A percentile compares a stretch with the other conserved stretches of the same genome.
phyloP scores from a whole-genome alignment of 2,888 invertebrate genomes.

The Calameuta filiformis region DNA sequence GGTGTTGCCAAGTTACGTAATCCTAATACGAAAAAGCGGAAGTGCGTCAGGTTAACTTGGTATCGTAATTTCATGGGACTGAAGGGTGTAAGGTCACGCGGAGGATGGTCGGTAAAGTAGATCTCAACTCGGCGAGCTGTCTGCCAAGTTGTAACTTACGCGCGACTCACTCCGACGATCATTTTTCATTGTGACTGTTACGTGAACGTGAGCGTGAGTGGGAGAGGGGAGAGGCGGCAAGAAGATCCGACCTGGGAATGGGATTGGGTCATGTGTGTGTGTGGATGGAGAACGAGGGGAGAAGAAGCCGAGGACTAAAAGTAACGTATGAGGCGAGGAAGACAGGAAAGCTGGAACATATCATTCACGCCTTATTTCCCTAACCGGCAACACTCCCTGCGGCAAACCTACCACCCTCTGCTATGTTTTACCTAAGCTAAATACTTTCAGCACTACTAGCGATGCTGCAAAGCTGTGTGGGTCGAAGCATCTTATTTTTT shows the following conservation, averaged over 20 bases:
- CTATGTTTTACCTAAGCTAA: no score
- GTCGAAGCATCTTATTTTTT: no score
- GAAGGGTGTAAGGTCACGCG: no score
- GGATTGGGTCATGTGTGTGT: neutral
- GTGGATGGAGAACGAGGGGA: slow-evolving; percentile 17
- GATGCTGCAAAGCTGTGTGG: no score
- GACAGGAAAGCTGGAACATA: slow-evolving; percentile 3
- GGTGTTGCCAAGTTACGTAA: no score
- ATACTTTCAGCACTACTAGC: no score
- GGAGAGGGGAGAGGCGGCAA: neutral
- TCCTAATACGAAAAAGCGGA: no score
- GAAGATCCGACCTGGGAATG: neutral
- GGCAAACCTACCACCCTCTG: neutral
- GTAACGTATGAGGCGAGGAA: neutral
- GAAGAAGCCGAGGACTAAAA: slow-evolving; percentile 39
- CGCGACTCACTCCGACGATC: slow-evolving; percentile 8
- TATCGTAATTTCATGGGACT: no score
- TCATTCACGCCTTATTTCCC: slow-evolving; percentile 21
- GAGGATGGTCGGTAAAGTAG: slow-evolving; percentile 6
- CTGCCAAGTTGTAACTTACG: slow-evolving; percentile 13
- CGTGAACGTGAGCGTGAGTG: neutral
- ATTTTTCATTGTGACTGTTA: slow-evolving; percentile 19
- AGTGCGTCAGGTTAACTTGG: no score
- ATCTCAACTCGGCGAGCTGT: slow-evolving; percentile 2
- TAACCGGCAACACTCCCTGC: slow-evolving; percentile 1